Conservation (phyloP, 2,797 vertebrate species). For the Mareca penelope region DNA sequence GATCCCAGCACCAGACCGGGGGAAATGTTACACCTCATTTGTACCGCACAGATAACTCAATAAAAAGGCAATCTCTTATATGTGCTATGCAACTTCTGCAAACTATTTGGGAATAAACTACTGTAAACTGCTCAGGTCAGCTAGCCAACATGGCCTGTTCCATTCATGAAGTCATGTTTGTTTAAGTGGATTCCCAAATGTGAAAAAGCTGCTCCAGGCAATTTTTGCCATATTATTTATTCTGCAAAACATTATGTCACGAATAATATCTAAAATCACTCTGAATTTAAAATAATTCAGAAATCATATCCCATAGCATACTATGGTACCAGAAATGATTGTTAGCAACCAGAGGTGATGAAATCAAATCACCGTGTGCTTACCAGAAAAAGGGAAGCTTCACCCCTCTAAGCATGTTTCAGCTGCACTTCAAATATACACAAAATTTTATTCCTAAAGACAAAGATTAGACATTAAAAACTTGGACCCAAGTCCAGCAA, state of each 20-base stretch:
- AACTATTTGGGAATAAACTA: background rate
- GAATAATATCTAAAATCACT: background rate
- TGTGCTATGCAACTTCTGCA: background rate
- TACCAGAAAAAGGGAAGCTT: background rate
- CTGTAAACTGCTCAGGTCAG: background rate
- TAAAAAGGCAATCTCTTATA: background rate
- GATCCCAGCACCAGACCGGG: background rate
- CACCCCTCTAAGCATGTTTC: background rate
- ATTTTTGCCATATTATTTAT: background rate
- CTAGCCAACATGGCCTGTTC: fast-evolving
- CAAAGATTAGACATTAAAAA: background rate
- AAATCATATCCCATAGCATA: background rate
- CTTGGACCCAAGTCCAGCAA: background rate
- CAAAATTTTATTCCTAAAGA: background rate
- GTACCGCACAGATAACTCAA: background rate
- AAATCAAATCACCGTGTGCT: background rate
- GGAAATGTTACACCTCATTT: background rate
- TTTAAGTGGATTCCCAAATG: background rate
- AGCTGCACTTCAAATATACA: background rate
- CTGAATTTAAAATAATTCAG: background rate
- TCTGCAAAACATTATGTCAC: background rate
- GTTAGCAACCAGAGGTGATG: background rate
- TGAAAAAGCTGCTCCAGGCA: background rate
- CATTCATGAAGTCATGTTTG: background rate
- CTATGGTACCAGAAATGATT: background rate